Base-by-base conservation (phyloP, 2,113 vertebrate genomes). In the Ceratotherium simum region DNA sequence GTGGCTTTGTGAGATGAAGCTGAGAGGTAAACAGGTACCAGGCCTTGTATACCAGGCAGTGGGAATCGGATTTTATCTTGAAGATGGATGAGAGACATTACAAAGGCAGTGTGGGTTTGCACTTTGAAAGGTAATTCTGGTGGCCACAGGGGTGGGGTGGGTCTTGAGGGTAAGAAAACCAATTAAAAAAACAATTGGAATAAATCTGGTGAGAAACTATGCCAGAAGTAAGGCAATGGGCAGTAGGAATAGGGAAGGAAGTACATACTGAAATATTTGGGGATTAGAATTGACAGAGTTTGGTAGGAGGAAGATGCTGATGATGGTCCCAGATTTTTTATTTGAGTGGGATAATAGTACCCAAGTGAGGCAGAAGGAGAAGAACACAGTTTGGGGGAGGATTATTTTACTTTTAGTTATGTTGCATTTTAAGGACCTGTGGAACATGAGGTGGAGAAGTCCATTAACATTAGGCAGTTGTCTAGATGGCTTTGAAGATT, bases 141-240 rank as follows among this genome's bases (percentile, higher is more conserved):
- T 67, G 64, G 79, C 27, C 6, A 17, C 81, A 33, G 85, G 25
- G 31, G 36, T 21, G 65, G 23, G 78, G 27, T 81, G 36, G 31
- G 69, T 54, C 54, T 79, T 84, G n/a, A 91, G 51, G 76, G 23
- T 64, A 76, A 91, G 70, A 92, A 96, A 81, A 85, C 42, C 33
- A 82, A 10, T 42, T 58, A 7, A 25, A 67, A 80, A 72, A 60
- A 31, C 58, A 92, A 5, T 12, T 58, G 33, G 46, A 31, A n/a
- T 88, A 73, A 89, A 29, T 58, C 18, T 29, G 36, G 51, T 64
- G 56, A 85, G 46, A 95, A 54, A 62, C 31, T 80, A 12, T 60
- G 27, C 12, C 56, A 83, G 67, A 91, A 86, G n/a, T 80, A 78
- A 54, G 10, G 20, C 23, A 46, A 23, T 67, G 67, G 67, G 51